Conservation (phyloP, 2,797 vertebrate genomes). For the Phrynocephalus guinanensis region DNA sequence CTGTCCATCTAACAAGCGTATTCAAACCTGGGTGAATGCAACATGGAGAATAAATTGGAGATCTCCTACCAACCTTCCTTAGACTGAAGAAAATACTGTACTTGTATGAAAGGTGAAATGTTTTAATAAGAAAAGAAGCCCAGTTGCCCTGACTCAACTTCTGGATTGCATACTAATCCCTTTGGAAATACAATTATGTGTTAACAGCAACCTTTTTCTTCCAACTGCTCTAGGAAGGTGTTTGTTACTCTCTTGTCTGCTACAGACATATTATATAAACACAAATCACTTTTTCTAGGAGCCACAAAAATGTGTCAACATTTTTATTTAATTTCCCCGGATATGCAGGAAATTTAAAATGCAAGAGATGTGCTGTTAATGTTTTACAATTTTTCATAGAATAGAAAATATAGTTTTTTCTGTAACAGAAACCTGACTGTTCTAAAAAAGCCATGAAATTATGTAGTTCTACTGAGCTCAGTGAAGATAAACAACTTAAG, state of each 20-base stretch:
- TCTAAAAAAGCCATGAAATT: background rate
- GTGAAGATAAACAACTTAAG: background rate
- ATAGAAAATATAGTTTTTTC: background rate
- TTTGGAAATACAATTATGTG: no score
- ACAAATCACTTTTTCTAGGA: background rate
- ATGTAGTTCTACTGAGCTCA: background rate
- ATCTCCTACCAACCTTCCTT: no score
- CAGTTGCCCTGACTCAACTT: no score
- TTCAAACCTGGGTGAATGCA: no score
- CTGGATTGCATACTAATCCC: no score
- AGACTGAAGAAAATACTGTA: no score
- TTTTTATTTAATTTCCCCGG: constrained; percentile 5
- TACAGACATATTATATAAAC: background rate
- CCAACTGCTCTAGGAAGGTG: background rate
- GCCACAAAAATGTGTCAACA: background rate
- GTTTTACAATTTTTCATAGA: background rate
- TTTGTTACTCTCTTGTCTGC: background rate
- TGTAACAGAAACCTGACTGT: background rate
- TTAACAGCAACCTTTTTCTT: no score
- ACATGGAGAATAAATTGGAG: no score
- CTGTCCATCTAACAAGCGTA: no score
- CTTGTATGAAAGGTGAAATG: no score
- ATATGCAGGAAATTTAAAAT: background rate
- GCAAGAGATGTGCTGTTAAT: background rate
- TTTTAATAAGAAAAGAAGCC: no score